A percentile compares a stretch with the other conserved stretches of the same genome.
These are phyloP conservation scores for Centroberyx gerrardi DNA, from an alignment of 2,797 vertebrate species.

Conservation along the genomic window DNA sequence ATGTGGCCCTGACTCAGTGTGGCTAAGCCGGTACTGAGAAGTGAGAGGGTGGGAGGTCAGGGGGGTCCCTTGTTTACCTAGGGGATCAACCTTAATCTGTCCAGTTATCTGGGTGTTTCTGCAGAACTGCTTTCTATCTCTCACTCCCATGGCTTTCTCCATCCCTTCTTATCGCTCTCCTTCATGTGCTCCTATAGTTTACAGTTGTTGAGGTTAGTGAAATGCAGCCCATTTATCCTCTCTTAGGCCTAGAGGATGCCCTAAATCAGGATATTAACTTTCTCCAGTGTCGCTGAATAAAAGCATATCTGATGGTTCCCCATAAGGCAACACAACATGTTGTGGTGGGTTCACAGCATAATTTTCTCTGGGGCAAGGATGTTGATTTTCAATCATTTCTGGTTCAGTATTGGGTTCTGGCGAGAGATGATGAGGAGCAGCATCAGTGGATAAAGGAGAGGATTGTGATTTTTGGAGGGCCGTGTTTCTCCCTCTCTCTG, in stretches of 20 bases:
- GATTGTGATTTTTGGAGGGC: conserved; percentile 40
- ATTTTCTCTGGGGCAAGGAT: conserved; percentile 11
- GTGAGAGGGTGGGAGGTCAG: conserved; percentile 57
- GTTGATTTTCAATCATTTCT: conserved; percentile 23
- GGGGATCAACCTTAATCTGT: conserved; percentile 68
- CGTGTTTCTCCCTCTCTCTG: conserved; percentile 33
- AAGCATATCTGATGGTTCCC: neutral
- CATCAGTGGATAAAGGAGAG: conserved; percentile 36
- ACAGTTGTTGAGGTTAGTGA: neutral
- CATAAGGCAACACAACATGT: neutral
- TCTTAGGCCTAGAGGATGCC: neutral
- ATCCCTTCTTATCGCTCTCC: conserved; percentile 2
- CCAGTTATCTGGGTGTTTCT: conserved; percentile 56
- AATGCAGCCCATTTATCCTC: neutral
- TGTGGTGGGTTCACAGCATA: conserved; percentile 12
- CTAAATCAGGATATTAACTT: neutral
- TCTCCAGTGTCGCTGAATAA: neutral
- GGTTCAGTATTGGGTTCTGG: conserved; percentile 21
- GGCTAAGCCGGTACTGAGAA: conserved; percentile 67
- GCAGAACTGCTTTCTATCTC: conserved; percentile 12
- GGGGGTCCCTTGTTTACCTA: conserved; percentile 71
- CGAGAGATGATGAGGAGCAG: conserved; percentile 12
- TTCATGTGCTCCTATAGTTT: conserved; percentile 5
- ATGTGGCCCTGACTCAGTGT: conserved; percentile 74
- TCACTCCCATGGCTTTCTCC: conserved; percentile 13